A percentile compares a stretch with the other conserved stretches of the same genome.
Conservation (phyloP, 2,888 invertebrate species). For the Rhopalosiphum nymphaeae region DNA sequence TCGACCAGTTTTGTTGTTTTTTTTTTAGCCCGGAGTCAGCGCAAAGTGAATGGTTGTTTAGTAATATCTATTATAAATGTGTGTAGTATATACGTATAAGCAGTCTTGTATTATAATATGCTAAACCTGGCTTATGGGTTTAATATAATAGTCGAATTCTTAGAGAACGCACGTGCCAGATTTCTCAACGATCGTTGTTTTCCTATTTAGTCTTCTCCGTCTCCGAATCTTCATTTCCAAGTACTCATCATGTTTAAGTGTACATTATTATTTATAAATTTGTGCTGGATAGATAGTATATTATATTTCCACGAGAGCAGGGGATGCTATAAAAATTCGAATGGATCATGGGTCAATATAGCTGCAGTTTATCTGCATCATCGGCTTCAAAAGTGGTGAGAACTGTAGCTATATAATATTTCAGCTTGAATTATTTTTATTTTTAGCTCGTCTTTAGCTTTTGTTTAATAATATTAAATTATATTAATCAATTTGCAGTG, state of each 20-base stretch:
- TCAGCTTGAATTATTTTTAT: background rate
- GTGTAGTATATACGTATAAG: background rate
- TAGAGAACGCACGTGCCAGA: background rate
- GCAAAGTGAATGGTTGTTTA: slow-evolving; percentile 34
- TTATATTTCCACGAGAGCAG: background rate
- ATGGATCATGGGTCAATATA: background rate
- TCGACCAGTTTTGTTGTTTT: slow-evolving; percentile 24
- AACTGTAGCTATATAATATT: background rate
- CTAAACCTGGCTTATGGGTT: background rate
- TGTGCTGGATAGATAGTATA: background rate
- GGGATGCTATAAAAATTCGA: background rate
- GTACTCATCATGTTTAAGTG: background rate
- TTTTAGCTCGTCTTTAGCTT: background rate
- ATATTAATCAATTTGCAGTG: background rate
- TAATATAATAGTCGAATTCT: background rate
- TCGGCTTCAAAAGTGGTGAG: background rate
- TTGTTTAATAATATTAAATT: background rate
- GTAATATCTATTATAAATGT: background rate
- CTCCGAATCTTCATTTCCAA: background rate
- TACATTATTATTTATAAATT: background rate
- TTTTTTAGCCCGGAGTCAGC: slow-evolving; percentile 12
- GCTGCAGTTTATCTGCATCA: background rate
- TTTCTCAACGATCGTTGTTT: background rate
- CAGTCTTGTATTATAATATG: background rate
- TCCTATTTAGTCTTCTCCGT: background rate